These are phyloP conservation scores for Gyps fulvus DNA, from an alignment of 2,113 vertebrate genomes.

Conservation along the genomic window DNA sequence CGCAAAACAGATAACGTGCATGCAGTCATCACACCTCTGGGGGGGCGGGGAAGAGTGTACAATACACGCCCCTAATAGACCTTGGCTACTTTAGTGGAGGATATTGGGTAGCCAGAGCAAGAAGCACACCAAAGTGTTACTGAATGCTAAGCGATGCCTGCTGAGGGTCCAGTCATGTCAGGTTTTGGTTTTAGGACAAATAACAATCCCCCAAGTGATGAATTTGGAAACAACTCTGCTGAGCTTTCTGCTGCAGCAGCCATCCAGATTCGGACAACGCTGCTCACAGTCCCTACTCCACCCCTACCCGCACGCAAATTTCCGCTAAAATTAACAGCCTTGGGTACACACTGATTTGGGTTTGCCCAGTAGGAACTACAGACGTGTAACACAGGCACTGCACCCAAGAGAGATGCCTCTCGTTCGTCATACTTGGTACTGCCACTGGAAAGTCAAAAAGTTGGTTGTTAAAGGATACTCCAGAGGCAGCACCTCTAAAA, in stretches of 20 bases:
- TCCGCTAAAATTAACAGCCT: background rate
- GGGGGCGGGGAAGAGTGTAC: background rate
- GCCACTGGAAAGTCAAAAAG: background rate
- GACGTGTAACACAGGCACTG: background rate
- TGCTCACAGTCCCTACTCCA: background rate
- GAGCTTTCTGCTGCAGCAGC: background rate
- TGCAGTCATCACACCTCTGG: background rate
- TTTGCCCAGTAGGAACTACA: background rate
- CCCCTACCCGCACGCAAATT: background rate
- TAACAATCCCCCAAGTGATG: too few species aligned
- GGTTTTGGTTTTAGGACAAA: background rate
- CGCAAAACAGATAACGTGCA: background rate
- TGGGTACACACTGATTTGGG: fast-evolving
- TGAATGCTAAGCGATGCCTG: background rate
- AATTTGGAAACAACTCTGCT: background rate
- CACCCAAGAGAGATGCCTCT: background rate
- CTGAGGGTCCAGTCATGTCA: fast-evolving
- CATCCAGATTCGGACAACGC: fast-evolving
- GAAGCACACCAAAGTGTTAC: background rate
- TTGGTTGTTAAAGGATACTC: background rate
- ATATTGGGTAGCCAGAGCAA: fast-evolving
- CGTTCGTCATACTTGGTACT: fast-evolving
- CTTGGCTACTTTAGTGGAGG: fast-evolving
- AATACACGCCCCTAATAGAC: background rate
- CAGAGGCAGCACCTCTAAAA: background rate